Conservation (phyloP, 2,113 vertebrate species). For the Caranx ignobilis region DNA sequence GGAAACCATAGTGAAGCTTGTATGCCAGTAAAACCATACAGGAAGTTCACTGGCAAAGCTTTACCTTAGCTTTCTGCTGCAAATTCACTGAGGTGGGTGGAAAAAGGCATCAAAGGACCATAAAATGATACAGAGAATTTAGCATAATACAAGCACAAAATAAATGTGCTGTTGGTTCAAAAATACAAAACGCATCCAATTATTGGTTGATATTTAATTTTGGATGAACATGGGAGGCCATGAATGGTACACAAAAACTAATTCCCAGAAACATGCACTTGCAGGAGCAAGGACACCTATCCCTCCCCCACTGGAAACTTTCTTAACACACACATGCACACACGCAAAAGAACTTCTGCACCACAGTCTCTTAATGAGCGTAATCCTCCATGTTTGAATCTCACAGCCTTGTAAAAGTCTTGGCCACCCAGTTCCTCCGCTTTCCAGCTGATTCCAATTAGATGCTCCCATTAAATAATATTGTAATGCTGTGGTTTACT, state of each 20-base stretch:
- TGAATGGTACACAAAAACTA: neutral
- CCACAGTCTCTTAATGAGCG: conserved; percentile 63
- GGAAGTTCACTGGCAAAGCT: conserved; percentile 11
- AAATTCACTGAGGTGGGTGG: conserved; percentile 32
- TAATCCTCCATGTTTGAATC: conserved; percentile 67
- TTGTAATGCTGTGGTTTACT: conserved; percentile 54
- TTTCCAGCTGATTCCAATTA: conserved; percentile 78
- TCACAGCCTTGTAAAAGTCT: conserved; percentile 49
- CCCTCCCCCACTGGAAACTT: conserved; percentile 1
- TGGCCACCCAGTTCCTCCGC: conserved; percentile 53
- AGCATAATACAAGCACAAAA: neutral
- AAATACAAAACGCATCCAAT: neutral
- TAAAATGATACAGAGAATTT: neutral
- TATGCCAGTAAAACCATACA: conserved; percentile 34
- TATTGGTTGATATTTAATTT: neutral
- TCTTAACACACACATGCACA: conserved; percentile 12
- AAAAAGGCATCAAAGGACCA: conserved; percentile 15
- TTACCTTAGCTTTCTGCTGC: neutral
- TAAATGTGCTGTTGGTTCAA: neutral
- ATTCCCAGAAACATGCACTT: conserved; percentile 1
- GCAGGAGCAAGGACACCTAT: neutral
- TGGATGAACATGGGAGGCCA: neutral
- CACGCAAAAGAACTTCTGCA: conserved; percentile 32
- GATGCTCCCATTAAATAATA: conserved; percentile 69
- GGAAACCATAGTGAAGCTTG: conserved; percentile 16